These are phyloP conservation scores for Lycaon pictus DNA, from an alignment of 2,113 vertebrate genomes.

Conservation along the genomic window DNA sequence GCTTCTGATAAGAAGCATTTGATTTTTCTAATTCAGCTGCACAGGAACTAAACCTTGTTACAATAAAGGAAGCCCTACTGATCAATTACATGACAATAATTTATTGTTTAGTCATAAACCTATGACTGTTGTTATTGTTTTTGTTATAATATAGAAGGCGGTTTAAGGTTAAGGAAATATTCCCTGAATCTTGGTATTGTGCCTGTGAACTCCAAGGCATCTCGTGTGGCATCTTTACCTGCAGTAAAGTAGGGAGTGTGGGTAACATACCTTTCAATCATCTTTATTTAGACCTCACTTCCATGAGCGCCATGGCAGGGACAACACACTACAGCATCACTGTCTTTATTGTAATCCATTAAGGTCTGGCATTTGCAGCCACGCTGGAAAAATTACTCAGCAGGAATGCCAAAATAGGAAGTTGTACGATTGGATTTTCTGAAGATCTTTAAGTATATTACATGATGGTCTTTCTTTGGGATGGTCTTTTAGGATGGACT, in stretches of 20 bases:
- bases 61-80: not conserved
- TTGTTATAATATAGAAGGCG: not conserved
- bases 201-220: not conserved
- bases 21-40: constrained; percentile 14
- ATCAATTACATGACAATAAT: not conserved
- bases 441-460: not conserved
- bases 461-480: not conserved
- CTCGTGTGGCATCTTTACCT: not conserved
- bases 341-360: not conserved
- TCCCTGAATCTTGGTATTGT: not conserved
- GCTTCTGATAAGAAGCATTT: not conserved
- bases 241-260: not conserved
- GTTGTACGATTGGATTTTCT: not conserved
- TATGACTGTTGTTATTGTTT: not conserved
- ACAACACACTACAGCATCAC: not conserved
- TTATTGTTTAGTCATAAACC: not conserved
- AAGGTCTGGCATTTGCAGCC: not conserved
- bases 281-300: not conserved
- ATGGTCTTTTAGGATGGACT: not conserved
- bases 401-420: not conserved
- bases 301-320: not conserved
- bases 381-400: not conserved
- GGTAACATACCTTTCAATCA: not conserved
- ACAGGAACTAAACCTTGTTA: not conserved
- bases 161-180: not conserved